Conservation (phyloP, 2,888 invertebrate species). For the Diaperis boleti region DNA sequence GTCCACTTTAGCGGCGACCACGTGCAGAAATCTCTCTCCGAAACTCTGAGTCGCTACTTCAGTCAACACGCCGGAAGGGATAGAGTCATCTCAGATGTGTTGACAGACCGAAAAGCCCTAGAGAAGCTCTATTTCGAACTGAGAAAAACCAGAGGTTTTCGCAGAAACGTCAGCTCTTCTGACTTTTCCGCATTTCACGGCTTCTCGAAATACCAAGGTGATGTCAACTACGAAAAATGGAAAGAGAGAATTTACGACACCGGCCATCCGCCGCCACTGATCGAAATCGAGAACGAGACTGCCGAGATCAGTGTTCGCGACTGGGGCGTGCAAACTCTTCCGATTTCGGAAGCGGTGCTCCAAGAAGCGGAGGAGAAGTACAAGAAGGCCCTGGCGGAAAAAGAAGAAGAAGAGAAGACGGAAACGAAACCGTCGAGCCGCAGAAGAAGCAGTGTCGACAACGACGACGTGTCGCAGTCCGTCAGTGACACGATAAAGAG, state of each 20-base stretch:
- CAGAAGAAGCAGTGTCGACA: slow-evolving; percentile 83
- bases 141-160: slow-evolving; percentile 74
- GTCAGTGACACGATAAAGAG: slow-evolving; percentile 90
- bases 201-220: slow-evolving; percentile 15
- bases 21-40: slow-evolving; percentile 73
- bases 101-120: slow-evolving; percentile 79
- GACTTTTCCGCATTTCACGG: slow-evolving; percentile 47
- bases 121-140: slow-evolving; percentile 81
- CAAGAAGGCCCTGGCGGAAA: slow-evolving; percentile 64
- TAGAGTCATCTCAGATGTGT: slow-evolving; percentile 77
- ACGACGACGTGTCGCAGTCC: slow-evolving; percentile 87
- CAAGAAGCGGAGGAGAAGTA: slow-evolving; percentile 67
- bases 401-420: slow-evolving; percentile 63
- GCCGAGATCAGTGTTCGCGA: slow-evolving; percentile 66
- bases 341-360: slow-evolving; percentile 71
- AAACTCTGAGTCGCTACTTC: slow-evolving; percentile 77
- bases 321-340: slow-evolving; percentile 73
- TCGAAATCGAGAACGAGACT: slow-evolving; percentile 75
- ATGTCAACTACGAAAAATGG: slow-evolving; percentile 29
- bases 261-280: slow-evolving; percentile 72
- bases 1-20: slow-evolving; percentile 68
- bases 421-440: slow-evolving; percentile 64
- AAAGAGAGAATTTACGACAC: slow-evolving; percentile 36
- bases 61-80: slow-evolving; percentile 75
- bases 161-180: slow-evolving; percentile 61